Evolutionary conservation across 2,113 vertebrate species (phyloP).

Genomic region (Nyctereutes procyonoides): DNA sequence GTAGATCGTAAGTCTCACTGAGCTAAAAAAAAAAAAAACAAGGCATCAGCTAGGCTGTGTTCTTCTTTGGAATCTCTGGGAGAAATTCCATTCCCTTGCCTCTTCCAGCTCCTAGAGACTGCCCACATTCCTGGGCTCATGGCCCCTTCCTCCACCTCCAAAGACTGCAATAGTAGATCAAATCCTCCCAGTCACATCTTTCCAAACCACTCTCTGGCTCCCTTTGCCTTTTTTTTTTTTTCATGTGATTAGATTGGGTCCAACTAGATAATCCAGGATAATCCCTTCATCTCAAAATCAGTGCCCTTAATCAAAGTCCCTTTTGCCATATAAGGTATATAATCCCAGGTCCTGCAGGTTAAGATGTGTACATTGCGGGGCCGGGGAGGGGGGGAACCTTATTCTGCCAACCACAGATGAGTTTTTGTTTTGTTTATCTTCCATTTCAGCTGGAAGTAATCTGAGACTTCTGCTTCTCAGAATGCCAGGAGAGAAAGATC

Average conservation of each 20-base stretch:
- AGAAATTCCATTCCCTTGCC: not conserved
- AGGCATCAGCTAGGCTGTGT: not conserved
- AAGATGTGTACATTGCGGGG: not conserved
- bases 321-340: not conserved
- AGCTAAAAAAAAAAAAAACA: not conserved
- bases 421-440: constrained; percentile 71
- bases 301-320: not conserved
- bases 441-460: constrained; percentile 70
- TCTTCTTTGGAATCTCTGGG: not conserved
- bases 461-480: constrained; percentile 59
- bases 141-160: not conserved
- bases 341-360: not conserved
- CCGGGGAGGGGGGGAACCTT: not conserved
- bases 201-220: not conserved
- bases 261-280: not conserved
- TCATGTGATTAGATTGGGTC: not conserved
- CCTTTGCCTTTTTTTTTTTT: not conserved
- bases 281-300: not conserved
- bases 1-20: not conserved
- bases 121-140: not conserved
- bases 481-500: constrained; percentile 60
- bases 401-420: constrained; percentile 21
- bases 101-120: not conserved
- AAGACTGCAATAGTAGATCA: not conserved
- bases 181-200: not conserved